Evolutionary conservation across 2,888 invertebrate genomes (phyloP), one percentile per base, ranked within the genome.

Genomic region (Poecilobothrus nobilitatus): DNA sequence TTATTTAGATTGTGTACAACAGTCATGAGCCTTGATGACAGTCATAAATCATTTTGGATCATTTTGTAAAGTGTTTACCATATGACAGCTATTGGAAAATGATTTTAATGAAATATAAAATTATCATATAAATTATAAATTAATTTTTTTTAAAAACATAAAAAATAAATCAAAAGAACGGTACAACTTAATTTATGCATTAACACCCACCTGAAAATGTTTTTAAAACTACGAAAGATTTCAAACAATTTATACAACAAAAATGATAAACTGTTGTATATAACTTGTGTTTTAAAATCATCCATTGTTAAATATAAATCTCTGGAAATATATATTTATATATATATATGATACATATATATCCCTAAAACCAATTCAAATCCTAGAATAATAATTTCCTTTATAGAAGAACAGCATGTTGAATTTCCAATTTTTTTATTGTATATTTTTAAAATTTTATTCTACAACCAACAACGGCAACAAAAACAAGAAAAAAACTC

Each of bases 101-200:
- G n/a, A 53, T 53, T 53, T 53, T 53, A 53, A 53, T 53, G 53
- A 53, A 53, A 53, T 53, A 15, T 12, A 53, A 53, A 53, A 53
- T 53, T 53, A 53, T 53, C 53, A 53, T 53, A 53, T 53, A 53
- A 53, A 53, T 53, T 53, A 53, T 53, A 53, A 53, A 53, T 18
- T 53, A n/a, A 53, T 37, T 37, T 37, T 37, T 27, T 37, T 37
- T 37, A 5, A 12, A 44, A 53, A 53, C 15, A 53, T 53, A 2
- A 41, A 41, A 41, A 53, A 53, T 18, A 53, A 53, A 53, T 53
- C 53, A 53, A 53, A 53, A 44, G 9, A 44, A 44, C 44, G 44
- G 44, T 44, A 53, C 53, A 53, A 53, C 53, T 53, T 53, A 53
- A 53, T 53, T 53, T 53, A 53, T 53, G 53, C 18, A 53, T 53